Evolutionary conservation across 2,113 vertebrate genomes (phyloP).

Genomic region (Catharus minimus): DNA sequence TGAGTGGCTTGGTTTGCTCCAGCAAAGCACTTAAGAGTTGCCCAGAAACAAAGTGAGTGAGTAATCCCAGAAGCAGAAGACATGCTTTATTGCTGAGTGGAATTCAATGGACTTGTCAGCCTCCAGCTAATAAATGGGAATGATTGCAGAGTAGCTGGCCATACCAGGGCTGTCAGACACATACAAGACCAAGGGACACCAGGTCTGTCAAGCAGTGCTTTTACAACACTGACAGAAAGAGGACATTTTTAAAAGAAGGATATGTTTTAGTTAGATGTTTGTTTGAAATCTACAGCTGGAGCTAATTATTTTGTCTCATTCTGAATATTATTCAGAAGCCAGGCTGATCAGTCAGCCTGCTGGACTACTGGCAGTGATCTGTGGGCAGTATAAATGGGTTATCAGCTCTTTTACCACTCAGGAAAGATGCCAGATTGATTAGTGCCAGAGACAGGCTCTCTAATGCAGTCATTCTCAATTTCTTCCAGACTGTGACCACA

Average conservation of each 20-base stretch:
- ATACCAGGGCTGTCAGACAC: neutral
- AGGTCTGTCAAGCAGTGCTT: neutral
- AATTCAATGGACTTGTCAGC: constrained; percentile 38
- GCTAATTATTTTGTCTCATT: constrained; percentile 44
- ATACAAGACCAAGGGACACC: neutral
- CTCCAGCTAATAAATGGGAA: constrained; percentile 1
- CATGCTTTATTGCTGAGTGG: constrained; percentile 17
- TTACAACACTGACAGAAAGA: neutral
- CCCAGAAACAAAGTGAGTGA: neutral
- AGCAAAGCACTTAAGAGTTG: neutral
- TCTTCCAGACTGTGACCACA: constrained; percentile 4
- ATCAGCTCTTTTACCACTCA: constrained; percentile 7
- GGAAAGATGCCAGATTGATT: constrained; percentile 13
- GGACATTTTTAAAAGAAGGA: neutral
- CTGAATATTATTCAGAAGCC: constrained; percentile 14
- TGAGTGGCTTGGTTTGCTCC: neutral
- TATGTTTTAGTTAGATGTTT: neutral
- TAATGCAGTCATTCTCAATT: neutral
- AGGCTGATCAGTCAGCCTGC: constrained; percentile 15
- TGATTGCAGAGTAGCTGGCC: neutral
- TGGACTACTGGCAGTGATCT: constrained; percentile 7
- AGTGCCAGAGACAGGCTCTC: neutral
- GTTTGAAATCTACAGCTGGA: constrained; percentile 12
- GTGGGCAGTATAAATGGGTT: neutral
- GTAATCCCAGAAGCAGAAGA: constrained; percentile 39